Conservation (phyloP, 2,113 vertebrate genomes). For the Anhinga rufa region DNA sequence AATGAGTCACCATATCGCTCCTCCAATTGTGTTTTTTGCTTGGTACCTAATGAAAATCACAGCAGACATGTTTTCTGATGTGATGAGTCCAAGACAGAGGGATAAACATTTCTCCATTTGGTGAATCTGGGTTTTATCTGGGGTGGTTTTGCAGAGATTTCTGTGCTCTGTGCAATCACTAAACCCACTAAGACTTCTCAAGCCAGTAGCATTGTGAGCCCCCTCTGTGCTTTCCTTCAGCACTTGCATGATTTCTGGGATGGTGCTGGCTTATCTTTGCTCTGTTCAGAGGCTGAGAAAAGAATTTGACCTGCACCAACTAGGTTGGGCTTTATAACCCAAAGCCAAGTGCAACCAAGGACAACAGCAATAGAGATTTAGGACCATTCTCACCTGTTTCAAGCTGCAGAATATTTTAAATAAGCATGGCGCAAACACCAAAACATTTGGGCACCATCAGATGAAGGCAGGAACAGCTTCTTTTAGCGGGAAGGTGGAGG, state of each 20-base stretch:
- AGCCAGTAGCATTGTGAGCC: background rate
- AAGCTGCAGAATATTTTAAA: background rate
- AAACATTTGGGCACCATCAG: background rate
- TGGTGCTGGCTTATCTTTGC: background rate
- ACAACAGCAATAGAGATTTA: background rate
- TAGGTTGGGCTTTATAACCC: background rate
- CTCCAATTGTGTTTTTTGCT: rapidly evolving
- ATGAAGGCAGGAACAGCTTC: background rate
- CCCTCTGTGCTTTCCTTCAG: background rate
- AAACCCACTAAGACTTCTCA: background rate
- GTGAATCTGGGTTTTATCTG: background rate
- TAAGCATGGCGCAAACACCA: background rate
- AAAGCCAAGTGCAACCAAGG: background rate
- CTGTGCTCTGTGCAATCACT: background rate
- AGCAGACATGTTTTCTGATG: background rate
- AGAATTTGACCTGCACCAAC: background rate
- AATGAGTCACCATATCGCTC: background rate
- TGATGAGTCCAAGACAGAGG: background rate
- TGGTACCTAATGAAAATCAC: background rate
- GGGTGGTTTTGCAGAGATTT: background rate
- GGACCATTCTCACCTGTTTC: background rate
- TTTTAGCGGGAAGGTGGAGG: background rate
- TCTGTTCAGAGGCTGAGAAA: background rate
- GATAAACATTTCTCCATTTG: background rate
- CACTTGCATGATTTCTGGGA: background rate